phyloP scores from a whole-genome alignment of 2,113 vertebrate genomes.

The Nipponia nippon region DNA sequence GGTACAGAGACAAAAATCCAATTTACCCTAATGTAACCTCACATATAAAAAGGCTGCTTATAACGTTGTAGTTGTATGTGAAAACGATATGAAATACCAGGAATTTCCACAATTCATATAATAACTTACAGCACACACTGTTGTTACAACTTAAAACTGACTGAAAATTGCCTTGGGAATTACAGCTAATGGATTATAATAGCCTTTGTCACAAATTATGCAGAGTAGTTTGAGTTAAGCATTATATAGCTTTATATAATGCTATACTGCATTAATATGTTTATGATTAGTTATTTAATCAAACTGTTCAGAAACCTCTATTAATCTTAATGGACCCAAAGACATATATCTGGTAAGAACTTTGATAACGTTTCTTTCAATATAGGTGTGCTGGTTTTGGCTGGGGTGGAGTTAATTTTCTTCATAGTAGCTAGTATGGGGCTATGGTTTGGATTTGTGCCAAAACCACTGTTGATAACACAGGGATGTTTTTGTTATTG shows the following conservation, averaged over 20 bases:
- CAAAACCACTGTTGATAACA: neutral
- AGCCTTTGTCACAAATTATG: neutral
- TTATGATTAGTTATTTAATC: neutral
- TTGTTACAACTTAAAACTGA: neutral
- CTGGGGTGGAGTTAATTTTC: neutral
- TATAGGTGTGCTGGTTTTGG: neutral
- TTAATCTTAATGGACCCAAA: neutral
- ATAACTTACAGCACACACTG: neutral
- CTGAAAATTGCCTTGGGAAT: neutral
- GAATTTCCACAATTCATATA: neutral
- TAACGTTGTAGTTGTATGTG: neutral
- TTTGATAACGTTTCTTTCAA: neutral
- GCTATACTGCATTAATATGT: neutral
- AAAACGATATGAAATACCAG: neutral
- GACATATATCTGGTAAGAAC: neutral
- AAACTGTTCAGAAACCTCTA: neutral
- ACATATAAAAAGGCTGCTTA: neutral
- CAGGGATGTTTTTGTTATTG: neutral
- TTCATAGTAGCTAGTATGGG: fast-evolving
- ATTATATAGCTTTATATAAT: neutral
- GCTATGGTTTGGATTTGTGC: neutral
- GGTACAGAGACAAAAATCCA: neutral
- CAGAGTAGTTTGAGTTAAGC: neutral
- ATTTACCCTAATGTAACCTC: neutral
- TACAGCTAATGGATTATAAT: neutral